These are phyloP conservation scores for Notarius lentiginosus DNA, from an alignment of 2,113 vertebrate species.

Conservation along the genomic window DNA sequence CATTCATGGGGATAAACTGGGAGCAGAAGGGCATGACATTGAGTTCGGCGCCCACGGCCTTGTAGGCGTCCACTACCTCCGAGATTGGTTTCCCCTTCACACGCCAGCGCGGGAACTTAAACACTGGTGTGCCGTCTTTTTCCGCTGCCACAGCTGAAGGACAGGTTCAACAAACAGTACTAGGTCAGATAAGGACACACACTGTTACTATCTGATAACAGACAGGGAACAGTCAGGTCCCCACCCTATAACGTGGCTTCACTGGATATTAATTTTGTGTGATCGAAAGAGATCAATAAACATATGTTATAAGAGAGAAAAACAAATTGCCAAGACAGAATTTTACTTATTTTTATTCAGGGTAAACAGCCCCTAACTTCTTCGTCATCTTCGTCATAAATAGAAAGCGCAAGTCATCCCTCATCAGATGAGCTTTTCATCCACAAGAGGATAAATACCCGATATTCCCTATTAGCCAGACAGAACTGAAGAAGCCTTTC, in stretches of 20 bases:
- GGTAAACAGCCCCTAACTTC: not conserved
- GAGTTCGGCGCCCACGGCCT: constrained; percentile 89
- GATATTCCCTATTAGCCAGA: too few relatives aligned
- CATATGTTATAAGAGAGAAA: not conserved
- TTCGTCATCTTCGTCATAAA: not conserved
- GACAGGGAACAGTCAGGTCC: not conserved
- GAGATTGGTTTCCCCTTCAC: constrained; percentile 86
- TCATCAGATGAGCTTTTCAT: too few relatives aligned
- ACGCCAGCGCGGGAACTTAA: constrained; percentile 93
- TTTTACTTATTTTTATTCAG: not conserved
- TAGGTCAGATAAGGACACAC: constrained; percentile 15
- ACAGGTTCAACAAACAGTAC: not conserved
- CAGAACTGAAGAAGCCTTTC: too few relatives aligned
- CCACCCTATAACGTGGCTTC: not conserved
- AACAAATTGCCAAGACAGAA: not conserved
- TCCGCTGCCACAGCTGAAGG: constrained; percentile 85
- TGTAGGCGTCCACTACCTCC: constrained; percentile 87
- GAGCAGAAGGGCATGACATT: constrained; percentile 98
- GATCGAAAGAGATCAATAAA: not conserved
- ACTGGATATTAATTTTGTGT: not conserved
- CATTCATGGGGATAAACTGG: constrained; percentile 97
- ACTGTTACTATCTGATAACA: not conserved
- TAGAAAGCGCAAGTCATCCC: not conserved
- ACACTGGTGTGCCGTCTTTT: constrained; percentile 93
- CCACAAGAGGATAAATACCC: too few relatives aligned